Evolutionary conservation across 2,797 vertebrate species (phyloP).

Genomic region (Phrynocephalus vlangalii): DNA sequence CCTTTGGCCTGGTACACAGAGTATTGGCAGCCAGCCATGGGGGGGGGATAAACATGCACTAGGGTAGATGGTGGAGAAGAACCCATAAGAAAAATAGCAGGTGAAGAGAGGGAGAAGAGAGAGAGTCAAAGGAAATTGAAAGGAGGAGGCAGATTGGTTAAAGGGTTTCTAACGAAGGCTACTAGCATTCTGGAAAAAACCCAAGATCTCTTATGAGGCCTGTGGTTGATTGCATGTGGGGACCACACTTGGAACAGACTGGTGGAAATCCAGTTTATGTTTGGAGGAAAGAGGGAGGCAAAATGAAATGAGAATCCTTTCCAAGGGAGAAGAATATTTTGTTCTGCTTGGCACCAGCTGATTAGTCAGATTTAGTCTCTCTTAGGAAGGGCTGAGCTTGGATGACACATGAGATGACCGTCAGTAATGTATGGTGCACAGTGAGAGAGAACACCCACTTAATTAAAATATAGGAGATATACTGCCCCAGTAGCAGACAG

Average conservation of each 20-base stretch:
- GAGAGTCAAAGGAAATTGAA: too few relatives aligned
- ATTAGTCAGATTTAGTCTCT: constrained; percentile 24
- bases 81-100: too few relatives aligned
- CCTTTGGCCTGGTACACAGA: too few relatives aligned
- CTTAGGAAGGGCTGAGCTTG: constrained; percentile 3
- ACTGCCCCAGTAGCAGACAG: constrained; percentile 64
- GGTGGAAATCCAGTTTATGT: background rate
- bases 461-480: constrained; percentile 73
- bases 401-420: background rate
- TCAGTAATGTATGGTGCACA: background rate
- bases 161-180: too few relatives aligned
- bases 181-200: background rate
- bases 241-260: background rate
- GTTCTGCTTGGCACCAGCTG: background rate
- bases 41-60: too few relatives aligned
- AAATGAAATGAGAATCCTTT: background rate
- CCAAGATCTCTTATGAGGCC: background rate
- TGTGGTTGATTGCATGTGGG: background rate
- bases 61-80: too few relatives aligned
- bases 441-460: constrained; percentile 50
- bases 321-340: background rate
- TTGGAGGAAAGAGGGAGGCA: too few relatives aligned
- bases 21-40: too few relatives aligned
- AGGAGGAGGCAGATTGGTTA: too few relatives aligned
- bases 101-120: too few relatives aligned